Conservation (phyloP, 2,888 invertebrate species). For the Diaphora mendica region DNA sequence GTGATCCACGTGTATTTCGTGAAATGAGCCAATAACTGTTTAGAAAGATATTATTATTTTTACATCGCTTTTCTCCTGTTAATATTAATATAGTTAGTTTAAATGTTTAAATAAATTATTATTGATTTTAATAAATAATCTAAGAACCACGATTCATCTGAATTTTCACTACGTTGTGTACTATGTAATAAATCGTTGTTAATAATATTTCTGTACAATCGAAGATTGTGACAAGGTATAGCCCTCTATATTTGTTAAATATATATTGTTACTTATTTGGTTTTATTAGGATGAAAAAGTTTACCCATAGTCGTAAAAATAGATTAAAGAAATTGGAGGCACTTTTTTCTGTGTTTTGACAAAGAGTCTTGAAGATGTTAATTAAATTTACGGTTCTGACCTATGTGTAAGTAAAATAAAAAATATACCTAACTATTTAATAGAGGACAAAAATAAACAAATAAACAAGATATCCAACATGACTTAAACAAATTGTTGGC, state of each 20-base stretch:
- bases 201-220: too few species aligned
- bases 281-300: neutral
- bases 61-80: too few species aligned
- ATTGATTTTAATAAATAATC: too few species aligned
- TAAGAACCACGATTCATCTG: too few species aligned
- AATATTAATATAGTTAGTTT: too few species aligned
- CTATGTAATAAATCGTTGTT: too few species aligned
- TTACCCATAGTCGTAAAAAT: neutral
- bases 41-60: neutral
- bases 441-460: slow-evolving; percentile 24
- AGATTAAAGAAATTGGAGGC: neutral
- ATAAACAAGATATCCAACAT: slow-evolving; percentile 30
- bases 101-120: too few species aligned
- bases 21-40: neutral
- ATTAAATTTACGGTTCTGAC: neutral
- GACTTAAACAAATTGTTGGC: slow-evolving; percentile 43
- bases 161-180: too few species aligned
- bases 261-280: too few species aligned
- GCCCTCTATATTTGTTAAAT: too few species aligned
- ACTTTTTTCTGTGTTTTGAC: neutral
- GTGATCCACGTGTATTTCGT: too few species aligned
- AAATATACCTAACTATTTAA: slow-evolving; percentile 8
- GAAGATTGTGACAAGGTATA: too few species aligned
- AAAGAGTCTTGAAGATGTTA: neutral
- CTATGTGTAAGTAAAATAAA: neutral